Evolutionary conservation across 1,140 invertebrate genomes (phyloP).

Genomic region (Lasioglossum albipes): DNA sequence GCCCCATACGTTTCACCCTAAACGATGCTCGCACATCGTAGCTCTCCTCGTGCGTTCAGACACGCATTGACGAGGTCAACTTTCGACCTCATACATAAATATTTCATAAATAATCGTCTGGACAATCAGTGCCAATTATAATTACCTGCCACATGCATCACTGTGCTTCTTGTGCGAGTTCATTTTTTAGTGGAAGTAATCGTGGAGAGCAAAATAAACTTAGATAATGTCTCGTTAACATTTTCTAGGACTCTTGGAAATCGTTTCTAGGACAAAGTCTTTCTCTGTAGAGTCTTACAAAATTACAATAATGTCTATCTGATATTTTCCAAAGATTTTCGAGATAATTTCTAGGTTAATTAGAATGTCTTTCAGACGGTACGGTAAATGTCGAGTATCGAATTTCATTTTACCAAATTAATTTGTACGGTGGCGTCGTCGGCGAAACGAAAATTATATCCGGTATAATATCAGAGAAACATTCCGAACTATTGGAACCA

Average conservation of each 20-base stretch:
- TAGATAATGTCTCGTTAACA: too few species aligned
- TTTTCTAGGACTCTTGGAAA: too few species aligned
- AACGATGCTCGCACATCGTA: constrained; percentile 14
- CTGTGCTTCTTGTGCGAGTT: constrained; percentile 13
- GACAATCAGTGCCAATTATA: constrained; percentile 71
- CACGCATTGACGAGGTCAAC: constrained; percentile 19
- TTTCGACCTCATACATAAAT: constrained; percentile 70
- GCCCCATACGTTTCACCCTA: constrained; percentile 30
- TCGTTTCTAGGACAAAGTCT: too few species aligned
- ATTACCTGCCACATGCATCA: constrained; percentile 64
- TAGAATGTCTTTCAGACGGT: too few species aligned
- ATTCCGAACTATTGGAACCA: background rate
- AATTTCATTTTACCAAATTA: background rate
- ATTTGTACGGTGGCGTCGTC: background rate
- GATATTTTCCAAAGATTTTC: background rate
- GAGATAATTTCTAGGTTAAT: too few species aligned
- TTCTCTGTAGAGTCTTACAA: background rate
- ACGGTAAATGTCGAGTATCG: too few species aligned
- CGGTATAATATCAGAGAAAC: background rate
- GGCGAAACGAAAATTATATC: constrained; percentile 5
- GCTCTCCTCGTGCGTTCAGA: constrained; percentile 19
- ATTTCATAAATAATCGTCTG: constrained; percentile 70
- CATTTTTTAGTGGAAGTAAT: constrained; percentile 4
- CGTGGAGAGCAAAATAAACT: constrained; percentile 4
- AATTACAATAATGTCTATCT: background rate